These are phyloP conservation scores for Sarcophaga bullata DNA, from an alignment of 1,140 invertebrate species.

Conservation along the genomic window DNA sequence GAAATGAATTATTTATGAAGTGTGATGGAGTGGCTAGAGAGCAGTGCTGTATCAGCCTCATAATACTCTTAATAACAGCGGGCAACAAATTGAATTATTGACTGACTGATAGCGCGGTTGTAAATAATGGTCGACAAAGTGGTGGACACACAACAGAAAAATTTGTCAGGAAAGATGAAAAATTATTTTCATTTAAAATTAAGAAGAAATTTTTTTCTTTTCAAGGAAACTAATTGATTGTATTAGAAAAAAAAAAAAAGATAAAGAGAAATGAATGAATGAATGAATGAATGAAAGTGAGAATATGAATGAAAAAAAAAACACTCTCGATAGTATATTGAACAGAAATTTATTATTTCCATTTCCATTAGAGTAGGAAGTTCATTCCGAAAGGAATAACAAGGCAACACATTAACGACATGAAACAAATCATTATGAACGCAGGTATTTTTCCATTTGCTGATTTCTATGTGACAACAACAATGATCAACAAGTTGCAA, in stretches of 20 bases:
- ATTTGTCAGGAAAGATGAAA: conserved; percentile 11
- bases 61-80: not conserved
- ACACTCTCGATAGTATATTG: too few relatives aligned
- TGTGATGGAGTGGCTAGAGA: not conserved
- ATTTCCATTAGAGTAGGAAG: too few relatives aligned
- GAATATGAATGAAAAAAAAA: too few relatives aligned
- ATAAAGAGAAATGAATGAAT: conserved; percentile 6
- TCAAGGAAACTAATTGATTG: not conserved
- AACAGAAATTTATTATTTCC: too few relatives aligned
- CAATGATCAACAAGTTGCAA: not conserved
- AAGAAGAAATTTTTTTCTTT: not conserved
- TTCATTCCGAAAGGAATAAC: too few relatives aligned
- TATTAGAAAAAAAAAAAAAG: not conserved
- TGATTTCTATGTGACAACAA: not conserved
- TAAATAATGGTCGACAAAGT: not conserved
- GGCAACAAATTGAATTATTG: too few relatives aligned
- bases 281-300: not conserved
- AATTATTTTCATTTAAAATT: not conserved
- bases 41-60: not conserved
- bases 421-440: too few relatives aligned
- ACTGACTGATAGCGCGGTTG: not conserved
- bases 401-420: too few relatives aligned
- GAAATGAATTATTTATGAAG: conserved; percentile 3
- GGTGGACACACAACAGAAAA: not conserved
- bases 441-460: too few relatives aligned